These are phyloP conservation scores for Drusus annulatus DNA, from an alignment of 1,140 invertebrate genomes.

Conservation along the genomic window DNA sequence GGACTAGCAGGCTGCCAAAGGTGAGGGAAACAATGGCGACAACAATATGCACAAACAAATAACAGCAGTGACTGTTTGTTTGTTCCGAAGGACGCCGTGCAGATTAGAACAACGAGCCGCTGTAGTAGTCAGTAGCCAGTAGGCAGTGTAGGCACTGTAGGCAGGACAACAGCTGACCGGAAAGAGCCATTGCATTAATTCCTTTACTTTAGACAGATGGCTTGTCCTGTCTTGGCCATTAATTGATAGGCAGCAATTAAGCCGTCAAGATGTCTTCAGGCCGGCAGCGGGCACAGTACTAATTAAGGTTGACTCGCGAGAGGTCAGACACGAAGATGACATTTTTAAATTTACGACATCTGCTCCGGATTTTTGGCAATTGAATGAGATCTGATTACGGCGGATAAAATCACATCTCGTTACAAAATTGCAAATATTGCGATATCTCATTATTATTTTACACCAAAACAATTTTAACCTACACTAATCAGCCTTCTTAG, in stretches of 20 bases:
- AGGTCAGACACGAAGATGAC: constrained; percentile 27
- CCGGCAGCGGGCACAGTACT: constrained; percentile 13
- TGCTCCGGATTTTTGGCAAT: background rate
- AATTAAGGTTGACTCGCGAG: constrained; percentile 35
- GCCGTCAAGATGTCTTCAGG: constrained; percentile 38
- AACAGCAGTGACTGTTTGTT: background rate
- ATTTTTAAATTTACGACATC: constrained; percentile 6
- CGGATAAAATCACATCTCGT: background rate
- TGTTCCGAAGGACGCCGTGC: constrained; percentile 7
- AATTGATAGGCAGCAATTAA: constrained; percentile 46
- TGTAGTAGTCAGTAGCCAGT: too few relatives aligned
- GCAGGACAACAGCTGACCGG: constrained; percentile 41
- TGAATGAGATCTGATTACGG: background rate
- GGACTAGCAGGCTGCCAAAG: background rate
- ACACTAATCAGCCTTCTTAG: background rate
- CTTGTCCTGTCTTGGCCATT: constrained; percentile 20
- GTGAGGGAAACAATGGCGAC: background rate
- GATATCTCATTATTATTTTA: too few relatives aligned
- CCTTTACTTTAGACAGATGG: constrained; percentile 42
- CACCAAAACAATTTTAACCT: too few relatives aligned
- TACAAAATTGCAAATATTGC: background rate
- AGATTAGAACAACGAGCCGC: background rate
- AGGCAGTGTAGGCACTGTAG: too few relatives aligned
- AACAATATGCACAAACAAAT: background rate
- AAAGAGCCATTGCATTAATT: constrained; percentile 41